Conservation (phyloP, 2,113 vertebrate species). For the Pongo abelii region DNA sequence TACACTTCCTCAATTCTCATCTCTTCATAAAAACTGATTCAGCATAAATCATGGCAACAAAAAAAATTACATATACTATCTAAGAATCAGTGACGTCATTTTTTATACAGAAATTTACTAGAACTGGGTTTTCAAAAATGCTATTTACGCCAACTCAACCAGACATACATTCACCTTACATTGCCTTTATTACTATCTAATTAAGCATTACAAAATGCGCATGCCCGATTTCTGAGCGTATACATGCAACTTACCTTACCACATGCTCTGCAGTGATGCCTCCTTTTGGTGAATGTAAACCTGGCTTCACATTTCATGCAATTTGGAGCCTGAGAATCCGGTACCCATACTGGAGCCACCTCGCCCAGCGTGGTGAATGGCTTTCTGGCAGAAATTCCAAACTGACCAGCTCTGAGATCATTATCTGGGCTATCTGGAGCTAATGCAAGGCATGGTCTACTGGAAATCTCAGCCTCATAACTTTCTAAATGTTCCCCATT, state of each 20-base stretch:
- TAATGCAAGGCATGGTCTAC: constrained; percentile 85
- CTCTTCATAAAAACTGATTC: constrained; percentile 28
- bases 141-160: constrained; percentile 20
- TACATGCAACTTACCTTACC: constrained; percentile 91
- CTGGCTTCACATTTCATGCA: constrained; percentile 98
- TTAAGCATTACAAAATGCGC: not conserved
- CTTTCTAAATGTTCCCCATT: constrained; percentile 87
- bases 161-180: constrained; percentile 8
- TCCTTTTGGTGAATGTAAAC: constrained; percentile 99
- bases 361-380: constrained; percentile 92
- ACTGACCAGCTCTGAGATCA: constrained; percentile 94
- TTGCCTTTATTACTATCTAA: constrained; percentile 38
- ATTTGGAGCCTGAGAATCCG: constrained; percentile 97
- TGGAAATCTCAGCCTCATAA: constrained; percentile 84
- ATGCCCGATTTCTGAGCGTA: not conserved
- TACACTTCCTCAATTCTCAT: constrained; percentile 68
- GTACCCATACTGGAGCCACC: constrained; percentile 98
- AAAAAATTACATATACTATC: not conserved
- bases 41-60: constrained; percentile 9
- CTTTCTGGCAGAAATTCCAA: constrained; percentile 88
- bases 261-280: constrained; percentile 99
- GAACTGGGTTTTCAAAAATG: constrained; percentile 29
- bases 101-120: constrained; percentile 36
- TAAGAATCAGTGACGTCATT: not conserved
- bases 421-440: constrained; percentile 95